Evolutionary conservation across 1,140 invertebrate species (phyloP), one percentile per base, ranked within the genome.

Genomic region (Drosophila biarmipes): DNA sequence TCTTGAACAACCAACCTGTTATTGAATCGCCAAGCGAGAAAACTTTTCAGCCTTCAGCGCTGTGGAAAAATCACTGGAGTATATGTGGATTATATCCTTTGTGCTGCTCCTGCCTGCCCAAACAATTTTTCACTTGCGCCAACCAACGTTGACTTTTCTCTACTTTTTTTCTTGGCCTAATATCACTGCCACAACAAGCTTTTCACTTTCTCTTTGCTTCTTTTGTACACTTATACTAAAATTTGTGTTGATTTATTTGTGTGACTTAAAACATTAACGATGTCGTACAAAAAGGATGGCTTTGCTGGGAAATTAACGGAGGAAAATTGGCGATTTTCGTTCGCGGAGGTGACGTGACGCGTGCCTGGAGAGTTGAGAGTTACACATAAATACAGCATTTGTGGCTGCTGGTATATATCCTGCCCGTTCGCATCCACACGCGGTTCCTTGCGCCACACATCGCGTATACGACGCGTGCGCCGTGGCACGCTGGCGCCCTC

Each of bases 61-160:
- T 24, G 37, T 34, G 14, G 11, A 15, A 27, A 19, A 38, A 19
- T n/a, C 29, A 27, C 49, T 46, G 24, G 49, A 53, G 35, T 42
- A 27, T 29, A 12, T 31, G 29, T 24, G 15, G 43, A 31, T 51
- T 43, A 38, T 29, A 42, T 51, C 43, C 59, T 51, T 35, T 43
- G 35, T 51, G 37, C 24, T 78, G 40, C 34, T 43, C 17, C 46
- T 54, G 58, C 52, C 77, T 85, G 54, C 45, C 77, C 49, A 55
- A 84, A 76, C 73, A 67, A 52, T 57, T 56, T 86, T 86, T 74
- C 46, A 56, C 57, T 80, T 80, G 77, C 51, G 56, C 49, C 63
- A 68, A 48, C 42, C 29, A 31, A 46, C 57, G 58, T 42, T 35
- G 55, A 14, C 29, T 17, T 52, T 34, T 55, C 52, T 48, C 11